Conservation (phyloP, 2,797 vertebrate genomes). For the Fistularia tabacaria region DNA sequence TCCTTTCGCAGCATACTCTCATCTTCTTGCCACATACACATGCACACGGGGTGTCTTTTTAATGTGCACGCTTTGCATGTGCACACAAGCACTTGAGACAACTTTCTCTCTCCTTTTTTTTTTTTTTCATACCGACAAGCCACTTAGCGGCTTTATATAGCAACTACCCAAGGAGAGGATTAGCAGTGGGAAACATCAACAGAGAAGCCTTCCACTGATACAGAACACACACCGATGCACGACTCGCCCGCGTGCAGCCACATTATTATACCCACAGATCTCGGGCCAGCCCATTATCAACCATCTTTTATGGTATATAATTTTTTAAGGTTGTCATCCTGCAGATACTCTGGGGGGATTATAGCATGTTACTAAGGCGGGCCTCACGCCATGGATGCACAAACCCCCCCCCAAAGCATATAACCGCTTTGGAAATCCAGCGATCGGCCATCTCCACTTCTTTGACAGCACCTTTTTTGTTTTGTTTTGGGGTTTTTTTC, state of each 20-base stretch:
- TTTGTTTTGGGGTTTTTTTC: too few relatives aligned
- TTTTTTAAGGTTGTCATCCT: too few relatives aligned
- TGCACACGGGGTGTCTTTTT: slow-evolving; percentile 55
- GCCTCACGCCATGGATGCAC: too few relatives aligned
- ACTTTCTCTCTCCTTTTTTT: slow-evolving; percentile 30
- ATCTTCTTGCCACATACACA: slow-evolving; percentile 51
- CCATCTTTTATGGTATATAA: too few relatives aligned
- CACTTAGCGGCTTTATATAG: slow-evolving; percentile 76
- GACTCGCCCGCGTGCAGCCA: slow-evolving; percentile 6
- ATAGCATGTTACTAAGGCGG: too few relatives aligned
- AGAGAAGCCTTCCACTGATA: slow-evolving; percentile 49
- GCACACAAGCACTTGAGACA: slow-evolving; percentile 64
- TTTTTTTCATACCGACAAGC: slow-evolving; percentile 53
- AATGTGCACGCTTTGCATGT: slow-evolving; percentile 58
- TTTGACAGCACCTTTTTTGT: too few relatives aligned
- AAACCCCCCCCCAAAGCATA: too few relatives aligned
- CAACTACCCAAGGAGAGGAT: slow-evolving; percentile 69
- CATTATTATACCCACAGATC: slow-evolving; percentile 23
- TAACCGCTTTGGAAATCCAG: too few relatives aligned
- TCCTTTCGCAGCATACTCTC: slow-evolving; percentile 22
- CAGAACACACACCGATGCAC: slow-evolving; percentile 23
- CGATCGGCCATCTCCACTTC: too few relatives aligned
- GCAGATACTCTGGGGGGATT: too few relatives aligned
- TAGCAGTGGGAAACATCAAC: slow-evolving; percentile 67
- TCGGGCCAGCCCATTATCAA: too few relatives aligned